Base-by-base conservation (phyloP, 2,113 vertebrate species). In the Sylvia atricapilla region DNA sequence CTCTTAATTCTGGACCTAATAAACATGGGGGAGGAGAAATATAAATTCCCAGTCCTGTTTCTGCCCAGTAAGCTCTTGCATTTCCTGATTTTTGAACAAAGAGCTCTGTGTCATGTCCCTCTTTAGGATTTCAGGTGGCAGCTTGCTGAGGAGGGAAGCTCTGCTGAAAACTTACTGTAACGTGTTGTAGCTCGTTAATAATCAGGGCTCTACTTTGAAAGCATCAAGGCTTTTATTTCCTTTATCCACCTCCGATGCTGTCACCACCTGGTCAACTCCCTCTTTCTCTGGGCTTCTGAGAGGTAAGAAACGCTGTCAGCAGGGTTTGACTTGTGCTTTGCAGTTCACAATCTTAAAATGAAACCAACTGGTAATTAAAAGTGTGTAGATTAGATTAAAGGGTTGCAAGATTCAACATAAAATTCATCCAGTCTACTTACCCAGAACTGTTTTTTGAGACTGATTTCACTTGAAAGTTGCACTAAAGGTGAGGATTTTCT, bases 71-170 rank as follows among this genome's bases (percentile, higher is more conserved):
- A 91, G 75, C 90, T 91, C 77, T 86, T 94, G 13, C 21, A 23
- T 78, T 92, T 95, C 60, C 93, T 90, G 73, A 39, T 85, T 59
- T 92, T 82, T 79, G 69, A 97, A 98, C 95, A 98, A 97, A 97
- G 94, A 87, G 66, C 53, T 92, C 93, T 97, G 90, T 98, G 93
- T 97, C 84, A 63, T 94, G 76, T 74, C 66, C 28, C 92, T 53
- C 78, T 91, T 53, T 23, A 37, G 74, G 44, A 70, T 93, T 96
- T 96, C 93, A 96, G 96, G 97, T 97, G 76, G 78, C 73, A 95
- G 87, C 82, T 64, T 85, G 91, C 49, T 76, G 44, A 41, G 44
- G 41, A 78, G 75, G 52, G 59, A 76, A 93, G 58, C 68, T 88
- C 16, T 87, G 31, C 56, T 84, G 86, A 89, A 74, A 85, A 46